Evolutionary conservation across 2,888 invertebrate species (phyloP).

Genomic region (Drosophila colorata): DNA sequence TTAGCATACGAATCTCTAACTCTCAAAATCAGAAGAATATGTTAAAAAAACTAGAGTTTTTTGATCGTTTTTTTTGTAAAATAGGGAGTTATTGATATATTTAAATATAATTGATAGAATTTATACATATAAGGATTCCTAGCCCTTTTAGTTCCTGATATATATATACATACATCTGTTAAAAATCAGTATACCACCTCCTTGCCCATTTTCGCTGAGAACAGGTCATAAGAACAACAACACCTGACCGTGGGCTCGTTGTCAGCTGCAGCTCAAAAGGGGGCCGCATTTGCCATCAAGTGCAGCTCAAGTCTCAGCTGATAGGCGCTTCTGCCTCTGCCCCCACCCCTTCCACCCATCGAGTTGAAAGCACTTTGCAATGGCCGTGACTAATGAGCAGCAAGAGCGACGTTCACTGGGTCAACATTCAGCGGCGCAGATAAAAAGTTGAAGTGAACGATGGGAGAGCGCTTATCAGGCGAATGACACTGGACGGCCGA

Average conservation of each 20-base stretch:
- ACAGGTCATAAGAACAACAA: not conserved
- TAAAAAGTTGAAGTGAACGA: constrained; percentile 3
- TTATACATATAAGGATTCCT: too few species aligned
- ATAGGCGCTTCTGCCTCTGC: constrained; percentile 16
- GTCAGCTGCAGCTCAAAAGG: constrained; percentile 17
- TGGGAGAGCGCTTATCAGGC: constrained; percentile 24
- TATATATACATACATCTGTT: too few species aligned
- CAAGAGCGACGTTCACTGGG: constrained; percentile 21
- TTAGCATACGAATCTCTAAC: too few species aligned
- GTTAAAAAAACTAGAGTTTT: too few species aligned
- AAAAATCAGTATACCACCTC: not conserved
- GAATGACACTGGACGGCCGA: not conserved
- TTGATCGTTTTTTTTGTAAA: too few species aligned
- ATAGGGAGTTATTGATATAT: too few species aligned
- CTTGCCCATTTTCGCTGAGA: not conserved
- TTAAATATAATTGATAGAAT: too few species aligned
- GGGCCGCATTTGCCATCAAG: not conserved
- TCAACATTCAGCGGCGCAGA: constrained; percentile 33
- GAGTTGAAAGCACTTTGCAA: constrained; percentile 2
- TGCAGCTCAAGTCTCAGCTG: constrained; percentile 24
- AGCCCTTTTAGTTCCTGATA: too few species aligned
- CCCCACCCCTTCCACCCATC: too few species aligned
- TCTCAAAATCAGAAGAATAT: too few species aligned
- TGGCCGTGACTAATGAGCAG: constrained; percentile 20
- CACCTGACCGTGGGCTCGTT: constrained; percentile 18